Evolutionary conservation across 2,888 invertebrate species (phyloP), one percentile per base, ranked within the genome.

Genomic region (Pinctada fucata): DNA sequence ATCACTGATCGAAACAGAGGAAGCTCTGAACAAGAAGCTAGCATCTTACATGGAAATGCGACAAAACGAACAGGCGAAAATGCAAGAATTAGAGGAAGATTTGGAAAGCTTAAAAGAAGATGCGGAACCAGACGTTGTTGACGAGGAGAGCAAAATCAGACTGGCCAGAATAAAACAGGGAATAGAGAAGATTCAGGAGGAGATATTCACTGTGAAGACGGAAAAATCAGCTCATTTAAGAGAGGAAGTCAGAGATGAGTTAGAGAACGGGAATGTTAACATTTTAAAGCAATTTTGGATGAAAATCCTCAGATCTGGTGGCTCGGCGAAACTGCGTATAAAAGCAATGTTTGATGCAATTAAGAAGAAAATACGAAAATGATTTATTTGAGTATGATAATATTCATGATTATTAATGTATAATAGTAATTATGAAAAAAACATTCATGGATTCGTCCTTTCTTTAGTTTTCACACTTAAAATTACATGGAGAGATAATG

Each of bases 271-370:
- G 13, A 63, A 75, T 49, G 58, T 16, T 3, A 58, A 52, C 16
- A 69, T 75, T 47, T n/a, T 75, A 6, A n/a, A 48, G n/a, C 45
- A 67, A 47, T 69, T 75, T 49, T 75, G 75, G 75, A 58, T 47
- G n/a, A 75, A 68, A 13, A 58, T 75, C n/a, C 68, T 63, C 16
- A 68, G 58, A 16, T 48, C 48, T 58, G 75, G 75, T 6, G 6
- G 8, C 6, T 13, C 13, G 6, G 13, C 13, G 8, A 58, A 58
- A 58, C 58, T 6, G 6, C 58, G 13, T 10, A 58, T 58, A 10
- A 58, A 58, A 58, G 8, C 6, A 6, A 58, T 58, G 58, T 58
- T 58, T 58, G 58, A 58, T 13, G 58, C 58, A 58, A 58, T 58
- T 58, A 13, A 10, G 8, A 6, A 58, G 13, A 58, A 58, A 13